Evolutionary conservation across 1,140 invertebrate genomes (phyloP).

Genomic region (Subanguina moxae): DNA sequence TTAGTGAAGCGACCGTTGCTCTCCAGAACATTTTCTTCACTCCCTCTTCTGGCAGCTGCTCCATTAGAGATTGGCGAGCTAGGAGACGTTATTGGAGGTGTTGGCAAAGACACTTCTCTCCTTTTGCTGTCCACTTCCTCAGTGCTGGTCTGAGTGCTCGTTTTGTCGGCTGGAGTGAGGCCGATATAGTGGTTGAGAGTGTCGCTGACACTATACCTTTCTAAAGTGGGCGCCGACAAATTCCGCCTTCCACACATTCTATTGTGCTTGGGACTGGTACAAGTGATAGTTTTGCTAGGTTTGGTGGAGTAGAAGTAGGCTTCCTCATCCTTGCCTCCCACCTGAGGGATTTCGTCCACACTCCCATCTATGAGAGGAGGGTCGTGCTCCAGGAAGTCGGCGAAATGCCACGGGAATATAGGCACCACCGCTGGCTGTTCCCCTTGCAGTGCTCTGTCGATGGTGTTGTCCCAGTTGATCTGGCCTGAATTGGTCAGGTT

Average conservation of each 20-base stretch:
- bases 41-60: not conserved
- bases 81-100: too few species aligned
- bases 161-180: not conserved
- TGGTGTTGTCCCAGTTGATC: conserved; percentile 54
- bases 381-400: conserved; percentile 53
- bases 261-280: conserved; percentile 2
- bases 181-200: conserved; percentile 1
- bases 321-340: not conserved
- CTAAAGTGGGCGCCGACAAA: not conserved
- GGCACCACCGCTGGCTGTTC: conserved; percentile 41
- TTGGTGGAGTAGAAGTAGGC: not conserved
- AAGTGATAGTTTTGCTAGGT: not conserved
- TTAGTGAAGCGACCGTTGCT: not conserved
- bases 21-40: not conserved
- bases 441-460: conserved; percentile 45
- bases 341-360: conserved; percentile 31
- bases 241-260: not conserved
- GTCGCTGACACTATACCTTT: not conserved
- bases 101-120: too few species aligned
- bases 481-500: conserved; percentile 30
- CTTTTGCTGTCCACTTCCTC: too few species aligned
- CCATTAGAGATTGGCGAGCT: not conserved
- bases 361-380: conserved; percentile 53
- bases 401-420: conserved; percentile 56
- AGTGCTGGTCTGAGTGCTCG: not conserved